Evolutionary conservation across 23 tunicate species (phyloP).

Genomic region (Ascidia mentula): DNA sequence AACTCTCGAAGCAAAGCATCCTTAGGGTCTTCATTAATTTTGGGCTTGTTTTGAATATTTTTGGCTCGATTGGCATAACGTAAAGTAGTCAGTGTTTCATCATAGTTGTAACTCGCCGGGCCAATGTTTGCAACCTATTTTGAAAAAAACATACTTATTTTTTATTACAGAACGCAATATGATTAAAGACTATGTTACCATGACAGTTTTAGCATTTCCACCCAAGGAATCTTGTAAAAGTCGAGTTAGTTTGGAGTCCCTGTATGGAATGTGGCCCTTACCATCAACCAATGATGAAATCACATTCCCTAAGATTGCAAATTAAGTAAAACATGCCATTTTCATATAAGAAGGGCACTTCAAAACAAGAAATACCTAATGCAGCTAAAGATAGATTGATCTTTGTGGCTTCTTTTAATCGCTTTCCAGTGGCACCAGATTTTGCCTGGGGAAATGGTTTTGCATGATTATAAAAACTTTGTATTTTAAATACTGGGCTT

Average conservation of each 20-base stretch:
- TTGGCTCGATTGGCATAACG: conserved; percentile 98
- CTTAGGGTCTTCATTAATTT: conserved; percentile 99
- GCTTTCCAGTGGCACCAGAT: conserved; percentile 90
- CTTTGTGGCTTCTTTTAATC: conserved; percentile 96
- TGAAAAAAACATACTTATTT: background rate
- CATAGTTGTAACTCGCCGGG: conserved; percentile 96
- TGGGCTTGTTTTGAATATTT: conserved; percentile 92
- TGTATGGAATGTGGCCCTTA: conserved; percentile 88
- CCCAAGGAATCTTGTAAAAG: conserved; percentile 93
- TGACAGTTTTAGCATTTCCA: conserved; percentile 97
- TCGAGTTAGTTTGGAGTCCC: conserved; percentile 93
- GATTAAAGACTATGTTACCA: conserved; percentile 35
- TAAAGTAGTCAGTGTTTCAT: conserved; percentile 90
- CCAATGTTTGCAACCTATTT: conserved; percentile 94
- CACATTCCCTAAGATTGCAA: conserved; percentile 88
- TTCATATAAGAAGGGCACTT: background rate
- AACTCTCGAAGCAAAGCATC: conserved; percentile 96
- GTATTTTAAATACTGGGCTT: background rate
- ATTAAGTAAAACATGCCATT: background rate
- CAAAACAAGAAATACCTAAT: conserved; percentile 38
- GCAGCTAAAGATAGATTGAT: conserved; percentile 95
- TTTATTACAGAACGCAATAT: background rate
- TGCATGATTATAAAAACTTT: background rate
- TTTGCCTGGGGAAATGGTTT: conserved; percentile 60
- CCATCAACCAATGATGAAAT: conserved; percentile 96